A percentile compares a stretch with the other conserved stretches of the same genome.
These are phyloP conservation scores for Poeciliopsis paucimaculata DNA, from an alignment of 2,797 vertebrate genomes.

Conservation along the genomic window DNA sequence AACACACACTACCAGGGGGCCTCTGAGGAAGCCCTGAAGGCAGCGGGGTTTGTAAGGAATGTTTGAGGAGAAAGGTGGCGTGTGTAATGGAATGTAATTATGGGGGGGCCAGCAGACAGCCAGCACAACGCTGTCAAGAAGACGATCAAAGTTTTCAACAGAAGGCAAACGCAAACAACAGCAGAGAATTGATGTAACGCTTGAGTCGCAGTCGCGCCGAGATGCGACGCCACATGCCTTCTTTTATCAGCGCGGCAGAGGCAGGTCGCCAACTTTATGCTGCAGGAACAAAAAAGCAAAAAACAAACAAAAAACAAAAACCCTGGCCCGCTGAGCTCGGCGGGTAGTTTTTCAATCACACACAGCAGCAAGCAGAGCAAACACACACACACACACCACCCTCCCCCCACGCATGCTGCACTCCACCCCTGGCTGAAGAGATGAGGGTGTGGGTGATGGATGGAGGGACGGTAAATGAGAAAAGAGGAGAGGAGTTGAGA, in stretches of 20 bases:
- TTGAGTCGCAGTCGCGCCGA: conserved; percentile 34
- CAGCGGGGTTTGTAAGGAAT: conserved; percentile 62
- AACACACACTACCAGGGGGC: conserved; percentile 33
- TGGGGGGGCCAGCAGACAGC: conserved; percentile 49
- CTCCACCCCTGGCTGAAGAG: conserved; percentile 15
- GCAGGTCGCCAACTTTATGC: conserved; percentile 36
- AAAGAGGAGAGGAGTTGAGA: conserved; percentile 16
- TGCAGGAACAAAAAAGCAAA: conserved; percentile 27
- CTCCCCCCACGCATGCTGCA: background rate
- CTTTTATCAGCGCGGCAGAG: conserved; percentile 42
- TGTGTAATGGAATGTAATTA: conserved; percentile 79
- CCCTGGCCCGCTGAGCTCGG: conserved; percentile 21
- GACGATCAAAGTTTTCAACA: background rate
- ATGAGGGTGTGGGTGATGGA: conserved; percentile 42
- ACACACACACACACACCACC: background rate
- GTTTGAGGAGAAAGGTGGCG: conserved; percentile 74
- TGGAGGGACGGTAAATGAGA: conserved; percentile 17
- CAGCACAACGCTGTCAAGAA: conserved; percentile 22
- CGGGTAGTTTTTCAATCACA: conserved; percentile 14
- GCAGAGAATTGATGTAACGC: conserved; percentile 23
- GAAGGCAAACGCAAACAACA: conserved; percentile 33
- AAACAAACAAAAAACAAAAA: conserved; percentile 15
- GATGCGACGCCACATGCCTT: conserved; percentile 43
- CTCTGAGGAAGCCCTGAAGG: conserved; percentile 56
- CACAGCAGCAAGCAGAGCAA: conserved; percentile 7